Base-by-base conservation (phyloP, 2,113 vertebrate species). In the Geococcyx californianus region DNA sequence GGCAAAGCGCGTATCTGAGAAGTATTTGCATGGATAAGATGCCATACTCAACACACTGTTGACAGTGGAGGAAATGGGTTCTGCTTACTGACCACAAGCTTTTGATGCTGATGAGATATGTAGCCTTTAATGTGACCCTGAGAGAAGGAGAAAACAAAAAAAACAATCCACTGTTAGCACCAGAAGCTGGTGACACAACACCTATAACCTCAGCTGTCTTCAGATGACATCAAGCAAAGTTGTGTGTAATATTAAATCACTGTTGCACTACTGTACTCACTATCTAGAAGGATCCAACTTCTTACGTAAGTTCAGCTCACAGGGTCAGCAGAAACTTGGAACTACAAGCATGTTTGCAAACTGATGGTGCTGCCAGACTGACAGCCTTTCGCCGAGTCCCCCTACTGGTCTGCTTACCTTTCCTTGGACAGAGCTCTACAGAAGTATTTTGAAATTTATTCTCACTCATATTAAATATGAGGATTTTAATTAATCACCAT, bases 121-220 rank as follows among this genome's bases (percentile, higher is more conserved):
- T 99, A 99, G 67, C 99, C 99, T 97, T 99, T 99, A 89, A 99
- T 99, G 96, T 99, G 99, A 89, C 99, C 99, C 99, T 99, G 97
- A n/a, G 81, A 59, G 56, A 68, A 68, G 55, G 8, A 93, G 55
- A 83, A 72, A 83, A 90, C 76, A 8, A 47, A n/a, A n/a, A n/a
- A n/a, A n/a, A n/a, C n/a, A n/a, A n/a, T n/a, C n/a, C 25, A 52
- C 13, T 2, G 6, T 72, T 58, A 84, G 70, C 9, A 67, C 33
- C 33, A 25, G 23, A 49, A 92, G 75, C 66, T 38, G 51, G 23
- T 23, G 84, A 84, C 24, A 63, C 51, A 29, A 28, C 4, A 13
- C 33, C 70, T 56, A n/a, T 9, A 81, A 51, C 28, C 23, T 79
- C 66, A 38, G 40, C 68, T 69, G 45, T 44, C 36, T 44, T 56